Conservation (phyloP, 2,888 invertebrate species). For the Eupithecia inturbata region DNA sequence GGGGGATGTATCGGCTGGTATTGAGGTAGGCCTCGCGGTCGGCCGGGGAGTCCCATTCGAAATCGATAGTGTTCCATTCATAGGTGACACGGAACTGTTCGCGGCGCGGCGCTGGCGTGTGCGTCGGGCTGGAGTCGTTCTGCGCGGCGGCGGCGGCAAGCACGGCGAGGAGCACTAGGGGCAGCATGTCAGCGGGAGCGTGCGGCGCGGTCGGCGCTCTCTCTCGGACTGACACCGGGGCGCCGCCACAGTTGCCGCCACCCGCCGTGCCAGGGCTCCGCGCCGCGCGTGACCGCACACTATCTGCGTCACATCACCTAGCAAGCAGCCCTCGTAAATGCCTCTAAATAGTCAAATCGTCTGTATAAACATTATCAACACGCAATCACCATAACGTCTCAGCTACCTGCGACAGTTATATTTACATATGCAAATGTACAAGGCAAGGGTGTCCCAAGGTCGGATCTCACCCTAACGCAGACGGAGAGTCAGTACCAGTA, state of each 20-base stretch:
- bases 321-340: conserved; percentile 54
- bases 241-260: conserved; percentile 49
- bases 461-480: conserved; percentile 69
- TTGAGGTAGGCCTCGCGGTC: conserved; percentile 81
- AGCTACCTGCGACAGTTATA: conserved; percentile 30
- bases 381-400: conserved; percentile 41
- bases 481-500: conserved; percentile 59
- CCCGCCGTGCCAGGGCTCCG: conserved; percentile 48
- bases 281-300: conserved; percentile 59
- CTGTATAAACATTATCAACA: conserved; percentile 47
- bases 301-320: conserved; percentile 52
- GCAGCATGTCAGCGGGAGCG: conserved; percentile 67
- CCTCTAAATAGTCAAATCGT: conserved; percentile 43
- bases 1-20: conserved; percentile 85
- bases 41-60: conserved; percentile 86
- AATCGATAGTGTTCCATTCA: conserved; percentile 89
- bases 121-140: conserved; percentile 62
- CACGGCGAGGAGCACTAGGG: conserved; percentile 62
- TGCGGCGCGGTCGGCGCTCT: conserved; percentile 70
- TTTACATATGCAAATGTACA: conserved; percentile 37
- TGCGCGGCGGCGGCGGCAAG: conserved; percentile 75
- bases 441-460: conserved; percentile 65
- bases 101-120: conserved; percentile 64
- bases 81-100: conserved; percentile 88
- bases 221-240: conserved; percentile 68